A percentile compares a stretch with the other conserved stretches of the same genome.
Conservation (phyloP, 2,797 vertebrate genomes). For the Pseudochaenichthys georgianus region DNA sequence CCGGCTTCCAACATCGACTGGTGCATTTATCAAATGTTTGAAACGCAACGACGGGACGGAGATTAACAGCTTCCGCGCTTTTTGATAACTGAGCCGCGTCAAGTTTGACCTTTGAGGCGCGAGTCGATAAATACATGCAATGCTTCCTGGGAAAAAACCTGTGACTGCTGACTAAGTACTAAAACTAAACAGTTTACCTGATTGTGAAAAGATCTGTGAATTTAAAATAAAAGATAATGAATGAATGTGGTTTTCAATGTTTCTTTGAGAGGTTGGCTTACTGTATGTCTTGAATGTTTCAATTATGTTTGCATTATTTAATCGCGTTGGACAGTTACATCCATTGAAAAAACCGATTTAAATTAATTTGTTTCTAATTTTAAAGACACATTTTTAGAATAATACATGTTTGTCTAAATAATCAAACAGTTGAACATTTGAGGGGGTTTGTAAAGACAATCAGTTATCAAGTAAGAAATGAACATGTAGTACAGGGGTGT, state of each 20-base stretch:
- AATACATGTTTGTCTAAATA: too few species aligned
- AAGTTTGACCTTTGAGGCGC: conserved; percentile 50
- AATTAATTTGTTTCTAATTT: too few species aligned
- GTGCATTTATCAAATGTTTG: conserved; percentile 50
- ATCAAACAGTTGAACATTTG: too few species aligned
- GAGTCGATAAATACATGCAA: conserved; percentile 17
- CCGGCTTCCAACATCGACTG: conserved; percentile 26
- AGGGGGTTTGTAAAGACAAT: too few species aligned
- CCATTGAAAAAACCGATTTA: too few species aligned
- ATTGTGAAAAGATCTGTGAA: not conserved
- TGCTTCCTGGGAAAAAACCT: not conserved
- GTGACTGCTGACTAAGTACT: not conserved
- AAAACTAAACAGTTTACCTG: too few species aligned
- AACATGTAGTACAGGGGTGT: not conserved
- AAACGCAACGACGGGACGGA: conserved; percentile 31
- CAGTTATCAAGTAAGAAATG: not conserved
- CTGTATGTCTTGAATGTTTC: too few species aligned
- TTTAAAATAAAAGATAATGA: too few species aligned
- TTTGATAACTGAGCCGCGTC: conserved; percentile 32
- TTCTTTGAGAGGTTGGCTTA: not conserved
- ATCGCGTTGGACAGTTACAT: too few species aligned
- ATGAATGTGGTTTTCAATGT: too few species aligned
- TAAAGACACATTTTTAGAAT: too few species aligned
- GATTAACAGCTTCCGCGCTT: conserved; percentile 41
- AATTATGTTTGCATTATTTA: too few species aligned